Evolutionary conservation across 2,888 invertebrate genomes (phyloP).

Genomic region (Rhorus exstirpatorius): DNA sequence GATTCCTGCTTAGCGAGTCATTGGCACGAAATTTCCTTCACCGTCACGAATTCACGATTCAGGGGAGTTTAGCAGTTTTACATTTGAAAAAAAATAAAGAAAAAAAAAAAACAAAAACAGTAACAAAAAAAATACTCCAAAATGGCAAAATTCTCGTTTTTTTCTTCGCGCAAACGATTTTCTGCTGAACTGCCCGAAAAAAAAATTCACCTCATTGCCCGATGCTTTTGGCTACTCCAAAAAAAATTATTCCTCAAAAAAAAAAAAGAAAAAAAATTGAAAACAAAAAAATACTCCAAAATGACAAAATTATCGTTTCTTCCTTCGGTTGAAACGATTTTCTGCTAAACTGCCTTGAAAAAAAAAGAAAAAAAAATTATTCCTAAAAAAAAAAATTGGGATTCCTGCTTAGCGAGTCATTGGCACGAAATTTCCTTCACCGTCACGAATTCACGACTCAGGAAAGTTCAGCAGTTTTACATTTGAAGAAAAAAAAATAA

Average conservation of each 20-base stretch:
- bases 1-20: constrained; percentile 25
- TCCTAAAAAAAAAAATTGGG: no score
- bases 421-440: constrained; percentile 17
- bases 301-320: no score
- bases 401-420: constrained; percentile 24
- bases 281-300: not conserved
- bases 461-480: constrained; percentile 20
- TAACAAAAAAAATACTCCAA: no score
- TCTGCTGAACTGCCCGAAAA: no score
- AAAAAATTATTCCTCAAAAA: no score
- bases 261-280: not conserved
- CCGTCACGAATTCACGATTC: constrained; percentile 22
- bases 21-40: constrained; percentile 17
- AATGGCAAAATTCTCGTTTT: no score
- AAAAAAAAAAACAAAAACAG: no score
- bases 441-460: constrained; percentile 21
- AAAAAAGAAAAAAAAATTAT: not conserved
- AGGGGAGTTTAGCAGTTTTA: constrained; percentile 16
- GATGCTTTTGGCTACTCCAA: no score
- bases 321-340: not conserved
- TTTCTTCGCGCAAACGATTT: no score
- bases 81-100: no score
- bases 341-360: constrained; percentile 14
- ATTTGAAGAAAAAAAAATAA: no score
- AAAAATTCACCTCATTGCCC: not conserved